phyloP scores from a whole-genome alignment of 2,888 invertebrate species.

The Stegophylla sp. region DNA sequence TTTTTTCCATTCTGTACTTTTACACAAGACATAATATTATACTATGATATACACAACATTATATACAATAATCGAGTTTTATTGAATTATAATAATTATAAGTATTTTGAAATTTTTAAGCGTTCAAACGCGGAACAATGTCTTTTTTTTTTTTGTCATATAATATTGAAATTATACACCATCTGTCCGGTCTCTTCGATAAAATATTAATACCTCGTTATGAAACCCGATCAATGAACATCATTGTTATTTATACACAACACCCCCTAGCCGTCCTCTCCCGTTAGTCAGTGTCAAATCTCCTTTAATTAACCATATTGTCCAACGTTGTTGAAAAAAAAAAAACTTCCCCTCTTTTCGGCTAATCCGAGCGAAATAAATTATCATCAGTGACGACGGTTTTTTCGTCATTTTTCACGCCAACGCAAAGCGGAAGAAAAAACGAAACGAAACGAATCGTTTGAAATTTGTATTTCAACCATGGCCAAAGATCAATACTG shows the following conservation, averaged over 20 bases:
- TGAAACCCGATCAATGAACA: not conserved
- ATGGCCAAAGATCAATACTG: not conserved
- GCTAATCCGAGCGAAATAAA: not conserved
- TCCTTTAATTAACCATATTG: not conserved
- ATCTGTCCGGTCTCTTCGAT: not conserved
- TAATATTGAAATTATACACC: not conserved
- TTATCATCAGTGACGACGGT: not conserved
- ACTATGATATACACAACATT: too few relatives aligned
- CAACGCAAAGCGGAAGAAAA: too few relatives aligned
- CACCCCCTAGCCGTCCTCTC: not conserved
- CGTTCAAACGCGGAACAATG: not conserved
- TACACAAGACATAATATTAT: too few relatives aligned
- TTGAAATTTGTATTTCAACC: not conserved
- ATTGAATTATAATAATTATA: too few relatives aligned
- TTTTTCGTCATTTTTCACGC: not conserved
- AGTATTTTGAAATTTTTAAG: too few relatives aligned
- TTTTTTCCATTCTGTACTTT: too few relatives aligned
- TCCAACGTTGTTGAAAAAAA: not conserved
- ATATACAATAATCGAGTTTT: too few relatives aligned
- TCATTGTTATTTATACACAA: not conserved
- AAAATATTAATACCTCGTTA: not conserved
- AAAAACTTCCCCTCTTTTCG: not conserved
- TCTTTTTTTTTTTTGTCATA: not conserved
- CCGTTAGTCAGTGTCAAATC: not conserved
- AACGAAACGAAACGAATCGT: not conserved